Conservation (phyloP, 1,140 invertebrate genomes). For the Spodoptera frugiperda region DNA sequence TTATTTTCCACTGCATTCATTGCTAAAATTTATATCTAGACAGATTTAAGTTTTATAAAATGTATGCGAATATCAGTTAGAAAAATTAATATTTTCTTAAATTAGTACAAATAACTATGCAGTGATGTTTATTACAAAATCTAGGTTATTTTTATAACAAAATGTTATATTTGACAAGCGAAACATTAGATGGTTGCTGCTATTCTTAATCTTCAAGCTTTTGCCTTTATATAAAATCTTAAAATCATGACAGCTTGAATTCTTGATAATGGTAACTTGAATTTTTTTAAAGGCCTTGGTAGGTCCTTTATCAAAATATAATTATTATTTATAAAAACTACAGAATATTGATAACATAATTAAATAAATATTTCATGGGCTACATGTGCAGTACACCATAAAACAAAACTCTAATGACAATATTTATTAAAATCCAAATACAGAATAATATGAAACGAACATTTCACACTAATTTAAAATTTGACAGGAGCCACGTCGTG, state of each 20-base stretch:
- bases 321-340: slow-evolving; percentile 27
- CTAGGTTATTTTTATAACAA: neutral
- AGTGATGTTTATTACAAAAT: slow-evolving; percentile 31
- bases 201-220: slow-evolving; percentile 25
- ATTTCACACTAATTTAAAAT: too few relatives aligned
- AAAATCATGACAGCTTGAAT: slow-evolving; percentile 41
- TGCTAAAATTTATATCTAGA: slow-evolving; percentile 15
- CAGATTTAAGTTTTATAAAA: slow-evolving; percentile 23
- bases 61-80: slow-evolving; percentile 13
- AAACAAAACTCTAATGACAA: slow-evolving; percentile 5
- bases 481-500: too few relatives aligned
- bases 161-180: neutral
- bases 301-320: slow-evolving; percentile 26
- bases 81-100: neutral
- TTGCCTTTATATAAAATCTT: slow-evolving; percentile 5
- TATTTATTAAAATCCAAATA: neutral
- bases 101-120: slow-evolving; percentile 24
- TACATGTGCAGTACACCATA: neutral
- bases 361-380: slow-evolving; percentile 15
- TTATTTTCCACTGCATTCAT: slow-evolving; percentile 4
- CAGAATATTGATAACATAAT: slow-evolving; percentile 11
- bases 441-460: neutral
- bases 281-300: slow-evolving; percentile 20
- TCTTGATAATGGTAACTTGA: slow-evolving; percentile 43
- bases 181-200: slow-evolving; percentile 9